Evolutionary conservation across 2,797 vertebrate genomes (phyloP).

Genomic region (Hoplostethus mediterraneus): DNA sequence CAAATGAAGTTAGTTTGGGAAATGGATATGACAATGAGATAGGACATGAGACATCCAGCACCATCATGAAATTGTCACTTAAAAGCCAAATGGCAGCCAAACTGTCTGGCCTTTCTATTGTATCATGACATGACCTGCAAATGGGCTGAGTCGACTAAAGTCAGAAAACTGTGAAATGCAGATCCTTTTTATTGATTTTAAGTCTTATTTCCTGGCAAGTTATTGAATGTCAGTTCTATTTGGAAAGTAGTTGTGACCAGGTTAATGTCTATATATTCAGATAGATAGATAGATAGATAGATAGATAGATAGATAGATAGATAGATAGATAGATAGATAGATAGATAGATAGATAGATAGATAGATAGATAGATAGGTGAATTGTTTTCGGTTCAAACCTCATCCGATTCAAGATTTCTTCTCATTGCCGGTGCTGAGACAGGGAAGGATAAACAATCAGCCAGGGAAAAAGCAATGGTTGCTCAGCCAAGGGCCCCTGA

Average conservation of each 20-base stretch:
- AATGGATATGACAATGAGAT: conserved; percentile 73
- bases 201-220: not conserved
- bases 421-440: conserved; percentile 15
- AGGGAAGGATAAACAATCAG: conserved; percentile 44
- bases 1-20: conserved; percentile 79
- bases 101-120: conserved; percentile 50
- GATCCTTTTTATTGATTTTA: not conserved
- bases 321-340: conserved; percentile 32
- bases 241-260: too few relatives aligned
- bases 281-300: conserved; percentile 39
- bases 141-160: conserved; percentile 14
- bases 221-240: not conserved
- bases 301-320: conserved; percentile 46
- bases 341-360: conserved; percentile 39
- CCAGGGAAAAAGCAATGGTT: conserved; percentile 39
- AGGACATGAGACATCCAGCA: conserved; percentile 45
- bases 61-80: conserved; percentile 61
- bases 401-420: conserved; percentile 36
- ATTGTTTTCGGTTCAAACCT: conserved; percentile 13
- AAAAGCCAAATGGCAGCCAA: conserved; percentile 49
- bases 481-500: conserved; percentile 54
- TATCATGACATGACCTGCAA: conserved; percentile 34
- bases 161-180: conserved; percentile 9
- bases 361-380: conserved; percentile 46
- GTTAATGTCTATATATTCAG: too few relatives aligned